Base-by-base conservation (phyloP, 2,797 vertebrate genomes). In the Centropyge bicolor region DNA sequence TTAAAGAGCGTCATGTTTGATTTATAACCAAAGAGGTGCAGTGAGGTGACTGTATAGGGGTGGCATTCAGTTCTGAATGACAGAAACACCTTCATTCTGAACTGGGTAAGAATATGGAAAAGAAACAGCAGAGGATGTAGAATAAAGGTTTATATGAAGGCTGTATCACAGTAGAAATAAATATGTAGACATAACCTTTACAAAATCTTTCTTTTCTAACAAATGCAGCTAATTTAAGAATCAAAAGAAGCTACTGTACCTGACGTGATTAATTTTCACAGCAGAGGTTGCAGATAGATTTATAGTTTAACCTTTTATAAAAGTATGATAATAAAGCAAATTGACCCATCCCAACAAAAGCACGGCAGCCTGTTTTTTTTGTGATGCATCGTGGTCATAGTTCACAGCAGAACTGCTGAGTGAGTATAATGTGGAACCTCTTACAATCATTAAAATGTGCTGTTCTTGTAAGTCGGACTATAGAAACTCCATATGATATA, bases 1-100 rank as follows among this genome's bases (percentile, higher is more conserved):
- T 95, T 95, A 94, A 94, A 92, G 92, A 89, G 86, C 69, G 91
- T 91, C 93, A 92, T 91, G 89, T 94, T 92, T 94, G 93, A 95
- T 95, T 94, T 95, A 94, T 94, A 89, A 92, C 85, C 78, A 76
- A 6, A 60, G 78, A 64, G 81, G 88, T 77, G 76, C 77, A 77
- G 84, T n/a, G 54, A 85, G 87, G 90, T 88, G 86, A 91, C 86
- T 86, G 82, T 65, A 69, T 60, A 67, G 43, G 61, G 88, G 90
- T 89, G 89, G 86, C 62, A 83, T 81, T 88, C 84, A 83, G 86
- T 78, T 82, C 68, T 82, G 77, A 85, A 84, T 89, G 89, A 89
- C 86, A 78, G 76, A 81, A 85, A 86, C 73, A 60, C 75, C 70
- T 71, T 70, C 27, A 49, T 75, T 87, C 55, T 74, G 35, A 83